Base-by-base conservation (phyloP, 1,140 invertebrate genomes). In the Meloidogyne exigua region DNA sequence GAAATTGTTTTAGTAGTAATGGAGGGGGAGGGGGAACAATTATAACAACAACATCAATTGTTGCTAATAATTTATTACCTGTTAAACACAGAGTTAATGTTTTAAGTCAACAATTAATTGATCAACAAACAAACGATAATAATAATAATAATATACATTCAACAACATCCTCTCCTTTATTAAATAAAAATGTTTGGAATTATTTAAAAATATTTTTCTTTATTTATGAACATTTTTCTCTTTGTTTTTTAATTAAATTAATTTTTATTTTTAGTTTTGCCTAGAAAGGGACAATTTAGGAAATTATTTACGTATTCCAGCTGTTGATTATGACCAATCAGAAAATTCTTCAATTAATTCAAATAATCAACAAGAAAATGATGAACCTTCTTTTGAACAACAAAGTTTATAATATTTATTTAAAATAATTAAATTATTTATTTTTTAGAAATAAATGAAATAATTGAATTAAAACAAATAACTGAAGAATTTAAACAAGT, bases 281-380 rank as follows among this genome's bases (percentile, higher is more conserved):
- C 49, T 32, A 36, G 44, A n/a, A 7, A 70, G 32, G 26, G 32
- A 77, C n/a, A 36, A 63, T 68, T 23, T 13, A 21, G 79, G 13
- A 76, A 76, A 15, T 36, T 82, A 12, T 71, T 74, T 49, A 44
- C 71, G 23, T 78, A 84, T 80, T n/a, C 85, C 85, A 42, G 79
- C 84, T 11, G 80, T 85, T 23, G 85, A 87, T 63, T 87, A 87
- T 66, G 84, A 86, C 15, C 64, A 36, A 75, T 39, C 44, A 65
- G 57, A 26, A 42, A 68, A 39, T 76, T 69, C 66, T 79, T 80
- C 15, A 79, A 85, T 70, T 83, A 79, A 64, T 83, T 85, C 68
- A 82, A 80, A 63, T 83, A 77, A 49, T 82, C 64, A 21, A 64
- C 28, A 32, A 32, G 28, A 32, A 32, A 32, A 32, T 32, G 7